Base-by-base conservation (phyloP, 1,140 invertebrate species). In the Rhagoletis zephyria region DNA sequence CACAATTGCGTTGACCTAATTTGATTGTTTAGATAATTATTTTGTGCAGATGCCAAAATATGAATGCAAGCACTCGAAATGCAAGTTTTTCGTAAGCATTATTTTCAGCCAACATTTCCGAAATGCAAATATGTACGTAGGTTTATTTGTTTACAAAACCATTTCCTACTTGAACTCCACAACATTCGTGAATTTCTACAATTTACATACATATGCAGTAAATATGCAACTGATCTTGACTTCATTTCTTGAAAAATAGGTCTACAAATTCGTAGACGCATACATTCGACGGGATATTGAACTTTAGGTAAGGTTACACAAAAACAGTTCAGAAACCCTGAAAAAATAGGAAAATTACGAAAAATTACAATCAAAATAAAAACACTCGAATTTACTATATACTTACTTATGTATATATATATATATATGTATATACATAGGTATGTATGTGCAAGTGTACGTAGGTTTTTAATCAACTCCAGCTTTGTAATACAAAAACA, bases 271-370 rank as follows among this genome's bases (percentile, higher is more conserved):
- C 30, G 30, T 30, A 30, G 30, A 30, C 1, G 30, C 30, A 30
- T n/a, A 16, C 70, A 51, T 56, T 6, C 6, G n/a, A 81, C 74
- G 51, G 48, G 74, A 81, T 81, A 81, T 81, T 81, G 74, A 81
- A 81, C 74, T 81, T 81, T 42, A 51, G 1, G 19, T 56, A 81
- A 81, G 74, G 74, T 81, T 81, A 81, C 42, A 42, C 45, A 81
- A 81, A 30, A 81, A 56, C 74, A 81, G 56, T 81, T 7, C 40
- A 45, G 67, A 12, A 74, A 48, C 40, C 67, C 40, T 48, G 67
- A 42, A 12, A 42, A 12, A 12, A 14, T 40, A 48, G n/a, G 74
- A 77, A 67, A 67, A 77, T 51, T 56, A 56, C 45, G 9, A 77
- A 77, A 77, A 77, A 70, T 30, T 70, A 12, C 67, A 74, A 42